Evolutionary conservation across 2,797 vertebrate genomes (phyloP).

Genomic region (Helicolenus hilgendorfi): DNA sequence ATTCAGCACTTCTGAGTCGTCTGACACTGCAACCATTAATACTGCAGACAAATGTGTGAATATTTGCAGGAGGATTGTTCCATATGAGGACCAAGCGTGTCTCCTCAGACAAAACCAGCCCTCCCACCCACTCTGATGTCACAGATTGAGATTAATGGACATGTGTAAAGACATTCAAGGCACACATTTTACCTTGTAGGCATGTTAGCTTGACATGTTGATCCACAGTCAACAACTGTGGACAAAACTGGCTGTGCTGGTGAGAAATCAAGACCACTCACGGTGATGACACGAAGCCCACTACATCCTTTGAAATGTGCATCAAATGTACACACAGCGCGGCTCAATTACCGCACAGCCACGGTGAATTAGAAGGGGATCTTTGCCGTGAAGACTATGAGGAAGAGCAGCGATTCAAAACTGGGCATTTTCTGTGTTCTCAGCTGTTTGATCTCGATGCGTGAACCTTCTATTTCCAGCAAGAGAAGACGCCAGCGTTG

Average conservation of each 20-base stretch:
- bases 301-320: slow-evolving; percentile 41
- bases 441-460: slow-evolving; percentile 32
- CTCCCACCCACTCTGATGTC: neutral
- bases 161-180: neutral
- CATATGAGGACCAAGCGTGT: neutral
- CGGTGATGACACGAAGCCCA: slow-evolving; percentile 25
- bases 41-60: neutral
- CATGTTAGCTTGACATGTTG: slow-evolving; percentile 7
- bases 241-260: neutral
- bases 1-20: neutral
- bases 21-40: neutral
- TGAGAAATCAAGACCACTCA: slow-evolving; percentile 37
- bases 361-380: neutral
- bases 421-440: neutral
- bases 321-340: slow-evolving; percentile 6
- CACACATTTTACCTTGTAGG: neutral
- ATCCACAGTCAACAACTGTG: neutral
- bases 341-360: slow-evolving; percentile 40
- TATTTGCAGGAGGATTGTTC: neutral
- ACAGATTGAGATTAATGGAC: neutral
- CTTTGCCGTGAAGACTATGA: neutral
- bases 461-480: slow-evolving; percentile 36
- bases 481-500: neutral
- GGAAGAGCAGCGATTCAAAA: slow-evolving; percentile 39
- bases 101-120: neutral